phyloP scores from a whole-genome alignment of 2,888 invertebrate species.

The Melanargia galathea region DNA sequence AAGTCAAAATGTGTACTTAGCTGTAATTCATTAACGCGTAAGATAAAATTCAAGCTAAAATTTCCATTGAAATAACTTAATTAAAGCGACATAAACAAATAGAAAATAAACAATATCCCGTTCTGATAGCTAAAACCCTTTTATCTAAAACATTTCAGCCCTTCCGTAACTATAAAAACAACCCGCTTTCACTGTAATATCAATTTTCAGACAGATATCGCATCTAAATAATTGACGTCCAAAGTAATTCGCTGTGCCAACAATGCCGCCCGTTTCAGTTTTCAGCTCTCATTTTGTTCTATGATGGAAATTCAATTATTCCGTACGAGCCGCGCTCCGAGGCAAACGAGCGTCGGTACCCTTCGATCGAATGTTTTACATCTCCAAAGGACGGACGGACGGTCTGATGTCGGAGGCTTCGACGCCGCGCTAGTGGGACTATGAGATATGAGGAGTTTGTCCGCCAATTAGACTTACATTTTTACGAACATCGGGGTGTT shows the following conservation, averaged over 20 bases:
- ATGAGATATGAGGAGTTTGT: conserved; percentile 72
- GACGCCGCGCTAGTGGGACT: conserved; percentile 64
- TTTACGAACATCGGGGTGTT: conserved; percentile 80
- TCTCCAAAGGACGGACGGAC: conserved; percentile 49
- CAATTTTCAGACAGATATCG: conserved; percentile 64
- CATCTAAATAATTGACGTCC: conserved; percentile 76
- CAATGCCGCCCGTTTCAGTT: conserved; percentile 79
- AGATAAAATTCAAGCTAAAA: neutral
- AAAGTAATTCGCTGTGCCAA: conserved; percentile 77
- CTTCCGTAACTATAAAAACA: conserved; percentile 44
- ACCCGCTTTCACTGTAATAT: conserved; percentile 60
- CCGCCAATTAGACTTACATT: conserved; percentile 80
- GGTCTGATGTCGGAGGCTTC: conserved; percentile 54
- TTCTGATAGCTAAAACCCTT: conserved; percentile 32
- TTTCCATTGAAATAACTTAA: neutral
- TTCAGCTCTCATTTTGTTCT: conserved; percentile 80
- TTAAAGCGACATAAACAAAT: conserved; percentile 3
- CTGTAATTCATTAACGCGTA: too few relatives aligned
- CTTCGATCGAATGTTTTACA: conserved; percentile 75
- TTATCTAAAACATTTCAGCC: conserved; percentile 39
- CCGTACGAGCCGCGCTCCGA: conserved; percentile 68
- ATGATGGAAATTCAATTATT: conserved; percentile 82
- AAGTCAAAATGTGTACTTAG: too few relatives aligned
- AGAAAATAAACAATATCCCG: conserved; percentile 5
- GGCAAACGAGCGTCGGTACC: conserved; percentile 65